These are phyloP conservation scores for Idaea dimidiata DNA, from an alignment of 2,888 invertebrate species.

Conservation along the genomic window DNA sequence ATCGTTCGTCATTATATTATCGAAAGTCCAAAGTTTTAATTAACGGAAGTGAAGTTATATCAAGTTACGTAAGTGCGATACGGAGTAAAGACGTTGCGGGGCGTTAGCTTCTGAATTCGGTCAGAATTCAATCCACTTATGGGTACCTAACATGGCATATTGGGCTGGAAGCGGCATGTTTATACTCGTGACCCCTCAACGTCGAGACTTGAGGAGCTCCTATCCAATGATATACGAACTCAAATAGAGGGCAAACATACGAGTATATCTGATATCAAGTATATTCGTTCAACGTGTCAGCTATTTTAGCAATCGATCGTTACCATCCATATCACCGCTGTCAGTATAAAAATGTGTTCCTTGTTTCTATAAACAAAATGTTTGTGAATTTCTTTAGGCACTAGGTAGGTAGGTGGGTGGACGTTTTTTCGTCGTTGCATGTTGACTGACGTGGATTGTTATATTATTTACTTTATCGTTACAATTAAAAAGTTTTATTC, in stretches of 20 bases:
- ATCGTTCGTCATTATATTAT: background rate
- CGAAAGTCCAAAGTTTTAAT: slow-evolving; percentile 25
- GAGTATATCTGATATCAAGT: background rate
- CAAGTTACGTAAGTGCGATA: slow-evolving; percentile 21
- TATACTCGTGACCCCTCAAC: slow-evolving; percentile 62
- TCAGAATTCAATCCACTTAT: slow-evolving; percentile 65
- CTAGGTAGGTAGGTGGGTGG: too few species aligned
- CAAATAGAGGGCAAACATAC: background rate
- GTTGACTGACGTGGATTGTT: too few species aligned
- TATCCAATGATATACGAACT: slow-evolving; percentile 39
- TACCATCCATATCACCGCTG: too few species aligned
- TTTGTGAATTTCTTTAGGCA: too few species aligned
- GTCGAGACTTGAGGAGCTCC: slow-evolving; percentile 49
- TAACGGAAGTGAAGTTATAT: slow-evolving; percentile 27
- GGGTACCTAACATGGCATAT: slow-evolving; percentile 58
- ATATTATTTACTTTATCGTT: too few species aligned
- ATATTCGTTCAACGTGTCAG: background rate
- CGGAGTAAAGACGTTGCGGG: slow-evolving; percentile 29
- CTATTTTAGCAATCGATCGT: background rate
- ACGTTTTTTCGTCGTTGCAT: too few species aligned
- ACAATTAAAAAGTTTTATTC: too few species aligned
- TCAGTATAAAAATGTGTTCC: too few species aligned
- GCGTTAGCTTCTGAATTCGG: slow-evolving; percentile 41
- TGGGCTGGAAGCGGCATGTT: slow-evolving; percentile 59
- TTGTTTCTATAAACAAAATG: too few species aligned